A percentile compares a stretch with the other conserved stretches of the same genome.
Evolutionary conservation across 2,113 vertebrate genomes (phyloP).

Genomic region (Lampris megalopsis): DNA sequence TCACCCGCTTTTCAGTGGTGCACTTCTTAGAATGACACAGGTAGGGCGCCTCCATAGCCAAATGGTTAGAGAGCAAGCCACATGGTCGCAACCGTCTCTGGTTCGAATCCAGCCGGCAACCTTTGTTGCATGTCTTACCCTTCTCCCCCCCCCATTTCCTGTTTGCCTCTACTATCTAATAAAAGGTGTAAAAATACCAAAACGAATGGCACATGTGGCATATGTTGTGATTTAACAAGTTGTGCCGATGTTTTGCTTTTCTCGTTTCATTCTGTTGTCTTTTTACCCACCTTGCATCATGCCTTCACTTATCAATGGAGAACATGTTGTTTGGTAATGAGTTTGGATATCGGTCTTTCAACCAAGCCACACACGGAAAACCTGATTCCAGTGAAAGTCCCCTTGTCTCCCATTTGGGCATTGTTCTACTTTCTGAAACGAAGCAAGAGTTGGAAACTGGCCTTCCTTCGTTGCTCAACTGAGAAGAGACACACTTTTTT

Average conservation of each 20-base stretch:
- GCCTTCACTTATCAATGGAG: slow-evolving; percentile 32
- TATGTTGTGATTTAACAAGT: slow-evolving; percentile 51
- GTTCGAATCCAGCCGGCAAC: too few relatives aligned
- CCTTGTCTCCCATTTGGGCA: not conserved
- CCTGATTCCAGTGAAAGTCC: not conserved
- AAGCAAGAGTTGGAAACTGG: slow-evolving; percentile 49
- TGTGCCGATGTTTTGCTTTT: slow-evolving; percentile 16
- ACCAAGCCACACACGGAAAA: not conserved
- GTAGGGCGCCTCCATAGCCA: too few relatives aligned
- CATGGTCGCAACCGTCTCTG: too few relatives aligned
- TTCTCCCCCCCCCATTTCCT: too few relatives aligned
- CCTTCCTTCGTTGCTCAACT: slow-evolving; percentile 41
- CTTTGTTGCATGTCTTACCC: too few relatives aligned
- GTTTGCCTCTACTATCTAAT: too few relatives aligned
- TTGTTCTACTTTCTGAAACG: not conserved
- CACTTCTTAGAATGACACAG: slow-evolving; percentile 62
- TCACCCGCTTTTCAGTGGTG: slow-evolving; percentile 43
- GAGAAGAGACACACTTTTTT: slow-evolving; percentile 15
- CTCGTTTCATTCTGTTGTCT: slow-evolving; percentile 15
- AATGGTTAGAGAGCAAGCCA: too few relatives aligned
- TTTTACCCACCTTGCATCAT: slow-evolving; percentile 28
- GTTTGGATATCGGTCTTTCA: not conserved
- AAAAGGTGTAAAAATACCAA: too few relatives aligned
- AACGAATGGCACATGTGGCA: slow-evolving; percentile 19
- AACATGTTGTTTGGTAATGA: not conserved